phyloP scores from a whole-genome alignment of 1,140 invertebrate genomes.

The Scaptodrosophila lebanonensis region DNA sequence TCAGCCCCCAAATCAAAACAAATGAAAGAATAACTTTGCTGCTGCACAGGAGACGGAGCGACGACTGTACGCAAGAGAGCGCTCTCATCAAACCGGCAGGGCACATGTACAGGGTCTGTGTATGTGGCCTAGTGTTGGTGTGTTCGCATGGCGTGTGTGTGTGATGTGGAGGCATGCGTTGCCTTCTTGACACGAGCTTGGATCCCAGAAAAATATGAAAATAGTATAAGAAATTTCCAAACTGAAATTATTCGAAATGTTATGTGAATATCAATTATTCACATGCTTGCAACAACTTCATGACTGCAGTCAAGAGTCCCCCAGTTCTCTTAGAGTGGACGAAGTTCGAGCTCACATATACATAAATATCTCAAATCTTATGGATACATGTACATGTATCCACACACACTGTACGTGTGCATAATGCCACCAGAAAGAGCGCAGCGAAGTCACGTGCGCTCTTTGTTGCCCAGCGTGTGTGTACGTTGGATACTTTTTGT shows the following conservation, averaged over 20 bases:
- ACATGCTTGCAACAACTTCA: too few relatives aligned
- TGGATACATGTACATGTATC: conserved; percentile 24
- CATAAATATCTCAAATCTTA: background rate
- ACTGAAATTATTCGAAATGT: too few relatives aligned
- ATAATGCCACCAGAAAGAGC: conserved; percentile 58
- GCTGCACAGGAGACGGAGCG: background rate
- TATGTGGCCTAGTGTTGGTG: conserved; percentile 10
- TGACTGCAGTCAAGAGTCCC: too few relatives aligned
- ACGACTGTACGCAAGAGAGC: conserved; percentile 9
- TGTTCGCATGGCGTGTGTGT: conserved; percentile 1
- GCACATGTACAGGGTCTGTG: conserved; percentile 45
- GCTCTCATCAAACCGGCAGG: conserved; percentile 4
- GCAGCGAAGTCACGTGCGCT: background rate
- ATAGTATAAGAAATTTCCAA: too few relatives aligned
- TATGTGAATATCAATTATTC: too few relatives aligned
- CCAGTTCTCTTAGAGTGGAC: too few relatives aligned
- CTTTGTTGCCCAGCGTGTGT: background rate
- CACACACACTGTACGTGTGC: conserved; percentile 64
- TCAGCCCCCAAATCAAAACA: conserved; percentile 43
- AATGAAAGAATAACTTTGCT: conserved; percentile 7
- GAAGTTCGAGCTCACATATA: too few relatives aligned
- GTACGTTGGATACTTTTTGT: background rate
- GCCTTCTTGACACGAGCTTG: too few relatives aligned
- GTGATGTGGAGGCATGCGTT: conserved; percentile 11
- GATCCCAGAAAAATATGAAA: too few relatives aligned